A percentile compares a stretch with the other conserved stretches of the same genome.
Evolutionary conservation across 2,888 invertebrate genomes (phyloP).

Genomic region (Agonopterix arenella): DNA sequence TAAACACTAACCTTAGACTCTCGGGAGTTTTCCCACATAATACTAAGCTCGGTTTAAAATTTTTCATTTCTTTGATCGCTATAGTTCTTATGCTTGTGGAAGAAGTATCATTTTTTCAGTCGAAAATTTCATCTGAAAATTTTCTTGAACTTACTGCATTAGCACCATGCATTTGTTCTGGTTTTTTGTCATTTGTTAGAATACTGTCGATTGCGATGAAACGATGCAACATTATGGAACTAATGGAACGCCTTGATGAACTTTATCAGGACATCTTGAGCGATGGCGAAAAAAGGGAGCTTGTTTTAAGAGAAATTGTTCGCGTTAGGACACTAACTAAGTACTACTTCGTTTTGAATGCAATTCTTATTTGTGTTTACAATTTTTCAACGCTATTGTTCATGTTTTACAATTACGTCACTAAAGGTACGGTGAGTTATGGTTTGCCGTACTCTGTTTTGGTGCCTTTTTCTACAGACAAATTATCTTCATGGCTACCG

Average conservation of each 20-base stretch:
- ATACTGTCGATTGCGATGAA: constrained; percentile 16
- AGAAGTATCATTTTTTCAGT: constrained; percentile 36
- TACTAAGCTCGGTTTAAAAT: constrained; percentile 26
- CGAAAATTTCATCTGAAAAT: constrained; percentile 41
- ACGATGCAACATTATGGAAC: constrained; percentile 25
- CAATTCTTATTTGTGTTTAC: constrained; percentile 46
- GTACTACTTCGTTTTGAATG: constrained; percentile 48
- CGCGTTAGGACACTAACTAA: constrained; percentile 39
- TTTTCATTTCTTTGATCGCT: constrained; percentile 18
- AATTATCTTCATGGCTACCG: constrained; percentile 40
- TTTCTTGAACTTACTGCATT: constrained; percentile 45
- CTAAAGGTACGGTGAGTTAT: constrained; percentile 26
- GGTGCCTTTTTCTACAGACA: constrained; percentile 44
- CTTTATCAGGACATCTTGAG: constrained; percentile 31
- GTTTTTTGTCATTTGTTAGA: constrained; percentile 38
- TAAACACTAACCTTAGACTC: constrained; percentile 40
- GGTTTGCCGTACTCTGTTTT: constrained; percentile 44
- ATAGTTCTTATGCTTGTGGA: constrained; percentile 25
- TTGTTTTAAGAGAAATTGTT: constrained; percentile 31
- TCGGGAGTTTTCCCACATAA: constrained; percentile 37
- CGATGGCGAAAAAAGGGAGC: constrained; percentile 22
- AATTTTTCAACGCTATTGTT: constrained; percentile 45
- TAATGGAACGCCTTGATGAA: constrained; percentile 27
- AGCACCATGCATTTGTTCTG: constrained; percentile 42
- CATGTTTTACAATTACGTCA: constrained; percentile 36